phyloP scores from a whole-genome alignment of 2,113 vertebrate species.

The Daubentonia madagascariensis region DNA sequence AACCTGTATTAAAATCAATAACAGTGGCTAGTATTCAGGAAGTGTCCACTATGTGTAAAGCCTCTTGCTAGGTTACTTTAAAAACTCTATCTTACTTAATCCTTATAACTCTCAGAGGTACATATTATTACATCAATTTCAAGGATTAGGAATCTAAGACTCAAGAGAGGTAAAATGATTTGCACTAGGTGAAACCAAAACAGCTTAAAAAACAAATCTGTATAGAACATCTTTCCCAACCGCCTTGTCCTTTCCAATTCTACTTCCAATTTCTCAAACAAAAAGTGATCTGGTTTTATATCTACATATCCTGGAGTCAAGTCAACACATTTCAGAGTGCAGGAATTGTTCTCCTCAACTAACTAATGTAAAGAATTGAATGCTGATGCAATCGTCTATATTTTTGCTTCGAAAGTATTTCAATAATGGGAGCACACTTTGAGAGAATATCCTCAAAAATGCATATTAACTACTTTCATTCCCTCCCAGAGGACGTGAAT shows the following conservation, averaged over 20 bases:
- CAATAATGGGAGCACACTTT: neutral
- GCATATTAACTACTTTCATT: neutral
- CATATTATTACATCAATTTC: constrained; percentile 32
- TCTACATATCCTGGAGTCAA: neutral
- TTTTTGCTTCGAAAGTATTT: neutral
- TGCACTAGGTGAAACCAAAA: neutral
- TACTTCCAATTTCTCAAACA: neutral
- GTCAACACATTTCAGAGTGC: neutral
- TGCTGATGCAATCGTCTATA: neutral
- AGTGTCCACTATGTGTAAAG: neutral
- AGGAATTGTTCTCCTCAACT: neutral
- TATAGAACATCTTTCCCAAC: neutral
- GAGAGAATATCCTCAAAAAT: constrained; percentile 7
- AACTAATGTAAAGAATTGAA: neutral
- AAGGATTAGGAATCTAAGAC: constrained; percentile 27
- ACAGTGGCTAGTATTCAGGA: neutral
- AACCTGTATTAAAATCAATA: constrained; percentile 21
- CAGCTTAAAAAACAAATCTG: neutral
- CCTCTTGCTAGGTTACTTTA: neutral
- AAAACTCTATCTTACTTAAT: constrained; percentile 27
- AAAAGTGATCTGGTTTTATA: neutral
- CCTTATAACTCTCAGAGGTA: neutral
- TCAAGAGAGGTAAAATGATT: neutral
- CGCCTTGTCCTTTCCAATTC: neutral
- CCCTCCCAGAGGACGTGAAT: neutral